A percentile compares a stretch with the other conserved stretches of the same genome.
Evolutionary conservation across 1,140 invertebrate genomes (phyloP).

Genomic region (Diachasma alloeum): DNA sequence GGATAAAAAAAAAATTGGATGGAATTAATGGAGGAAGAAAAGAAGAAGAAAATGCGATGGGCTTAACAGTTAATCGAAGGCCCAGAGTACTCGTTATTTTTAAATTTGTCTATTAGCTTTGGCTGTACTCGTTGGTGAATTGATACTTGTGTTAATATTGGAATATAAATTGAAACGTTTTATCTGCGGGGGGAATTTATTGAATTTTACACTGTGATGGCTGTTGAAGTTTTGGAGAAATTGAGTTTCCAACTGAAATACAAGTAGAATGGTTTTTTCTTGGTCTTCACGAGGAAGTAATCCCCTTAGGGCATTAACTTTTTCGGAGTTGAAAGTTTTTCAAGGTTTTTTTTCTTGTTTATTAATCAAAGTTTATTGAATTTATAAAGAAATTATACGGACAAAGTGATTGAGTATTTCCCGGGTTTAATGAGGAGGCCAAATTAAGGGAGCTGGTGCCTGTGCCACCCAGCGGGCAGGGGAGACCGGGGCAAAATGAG

Average conservation of each 20-base stretch:
- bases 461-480: no score
- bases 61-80: background rate
- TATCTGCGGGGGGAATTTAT: background rate
- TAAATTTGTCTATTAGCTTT: background rate
- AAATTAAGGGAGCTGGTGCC: no score
- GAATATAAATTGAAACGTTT: background rate
- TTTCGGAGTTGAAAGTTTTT: no score
- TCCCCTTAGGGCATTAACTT: no score
- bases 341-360: no score
- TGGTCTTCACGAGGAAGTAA: no score
- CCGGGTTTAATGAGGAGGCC: no score
- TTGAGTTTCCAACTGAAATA: background rate
- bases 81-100: background rate
- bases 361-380: no score
- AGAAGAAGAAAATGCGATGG: background rate
- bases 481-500: no score
- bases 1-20: constrained; percentile 3
- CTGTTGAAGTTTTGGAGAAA: background rate
- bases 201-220: background rate
- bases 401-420: no score
- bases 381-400: no score
- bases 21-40: constrained; percentile 3
- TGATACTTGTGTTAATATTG: background rate
- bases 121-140: background rate
- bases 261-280: no score